Base-by-base conservation (phyloP, 2,888 invertebrate genomes). In the Calliphora vomitoria region DNA sequence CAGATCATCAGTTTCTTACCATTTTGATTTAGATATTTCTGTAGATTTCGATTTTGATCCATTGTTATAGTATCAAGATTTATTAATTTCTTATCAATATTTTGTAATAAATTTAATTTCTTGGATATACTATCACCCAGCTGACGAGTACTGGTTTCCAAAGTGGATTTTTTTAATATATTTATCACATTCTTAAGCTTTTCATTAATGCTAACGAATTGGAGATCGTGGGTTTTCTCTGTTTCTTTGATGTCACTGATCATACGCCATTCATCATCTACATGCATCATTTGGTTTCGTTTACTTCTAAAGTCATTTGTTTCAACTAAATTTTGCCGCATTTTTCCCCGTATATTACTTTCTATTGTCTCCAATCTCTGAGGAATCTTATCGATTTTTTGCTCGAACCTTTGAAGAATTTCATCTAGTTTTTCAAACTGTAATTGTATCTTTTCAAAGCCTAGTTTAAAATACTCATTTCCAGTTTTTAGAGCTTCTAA, bases 11-110 rank as follows among this genome's bases (percentile, higher is more conserved):
- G 18, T 18, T 55, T 2, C 35, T 69, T 25, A 69, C 50, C 69
- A 50, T 53, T 69, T 53, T 50, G 53, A 31, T 35, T 69, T 2
- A 69, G 31, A 35, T 69, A 69, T 41, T 74, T 20, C 31, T 74
- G 60, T n/a, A 60, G 1, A 74, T 74, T n/a, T 3, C 31, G 58
- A n/a, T 11, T n/a, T n/a, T n/a, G n/a, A n/a, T n/a, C n/a, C n/a
- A n/a, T n/a, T n/a, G n/a, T n/a, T n/a, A n/a, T n/a, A 4, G 1
- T 47, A 47, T 44, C 47, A 8, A 62, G 13, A 1, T 74, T 31
- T 0, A 15, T 47, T n/a, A 75, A 13, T 75, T 47, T 75, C n/a
- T 47, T 60, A n/a, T 60, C 74, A 35, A 75, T 47, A 18, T 62
- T 60, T n/a, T 75, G 60, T 47, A 75, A 60, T 20, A 58, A 1